Conservation (phyloP, 1,140 invertebrate genomes). For the Drosophila elegans region DNA sequence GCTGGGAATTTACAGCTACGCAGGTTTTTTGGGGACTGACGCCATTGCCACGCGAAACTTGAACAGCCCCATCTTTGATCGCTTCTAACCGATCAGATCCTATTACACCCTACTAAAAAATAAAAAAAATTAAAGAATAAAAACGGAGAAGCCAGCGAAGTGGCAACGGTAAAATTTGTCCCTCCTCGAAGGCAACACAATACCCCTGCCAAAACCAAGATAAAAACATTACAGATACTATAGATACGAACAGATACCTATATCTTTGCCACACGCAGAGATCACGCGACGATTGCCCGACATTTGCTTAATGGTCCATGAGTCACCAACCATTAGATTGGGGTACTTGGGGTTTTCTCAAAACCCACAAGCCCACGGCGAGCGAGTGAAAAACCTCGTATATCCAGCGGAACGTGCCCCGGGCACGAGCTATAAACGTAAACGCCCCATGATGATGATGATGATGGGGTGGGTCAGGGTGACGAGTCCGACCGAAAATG, state of each 20-base stretch:
- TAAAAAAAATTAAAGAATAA: background rate
- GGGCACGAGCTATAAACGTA: slow-evolving; percentile 14
- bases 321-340: slow-evolving; percentile 14
- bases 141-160: slow-evolving; percentile 23
- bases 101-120: slow-evolving; percentile 6
- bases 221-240: background rate
- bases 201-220: slow-evolving; percentile 1
- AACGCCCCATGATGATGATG: no score
- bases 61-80: slow-evolving; percentile 11
- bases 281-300: slow-evolving; percentile 32
- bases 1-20: slow-evolving; percentile 51
- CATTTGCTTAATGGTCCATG: slow-evolving; percentile 24
- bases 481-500: slow-evolving; percentile 16
- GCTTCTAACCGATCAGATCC: slow-evolving; percentile 18
- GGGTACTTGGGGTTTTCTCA: slow-evolving; percentile 33
- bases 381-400: slow-evolving; percentile 11
- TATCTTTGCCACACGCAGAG: background rate
- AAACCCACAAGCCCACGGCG: background rate
- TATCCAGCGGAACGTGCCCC: slow-evolving; percentile 31
- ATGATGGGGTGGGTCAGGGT: slow-evolving; percentile 18
- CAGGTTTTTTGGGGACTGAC: slow-evolving; percentile 20
- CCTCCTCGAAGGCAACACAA: slow-evolving; percentile 22
- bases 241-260: background rate
- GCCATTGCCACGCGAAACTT: slow-evolving; percentile 59
- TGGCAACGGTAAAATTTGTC: slow-evolving; percentile 36